These are phyloP conservation scores for Bugulina stolonifera DNA, from an alignment of 2,888 invertebrate genomes.

Conservation along the genomic window DNA sequence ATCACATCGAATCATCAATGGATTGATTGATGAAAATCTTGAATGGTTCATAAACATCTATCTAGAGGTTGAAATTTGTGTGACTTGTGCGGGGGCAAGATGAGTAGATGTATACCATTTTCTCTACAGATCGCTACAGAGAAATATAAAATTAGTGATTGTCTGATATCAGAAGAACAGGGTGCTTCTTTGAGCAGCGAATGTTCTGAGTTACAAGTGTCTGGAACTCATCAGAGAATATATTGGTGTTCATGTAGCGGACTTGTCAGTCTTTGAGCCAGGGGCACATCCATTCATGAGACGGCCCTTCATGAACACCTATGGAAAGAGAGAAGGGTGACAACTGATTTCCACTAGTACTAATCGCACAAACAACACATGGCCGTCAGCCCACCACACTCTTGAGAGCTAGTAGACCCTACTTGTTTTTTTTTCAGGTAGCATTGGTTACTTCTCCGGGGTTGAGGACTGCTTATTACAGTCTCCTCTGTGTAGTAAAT, in stretches of 20 bases:
- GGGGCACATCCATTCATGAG: neutral
- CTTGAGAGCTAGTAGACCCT: neutral
- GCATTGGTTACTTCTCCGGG: neutral
- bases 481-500: neutral
- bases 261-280: neutral
- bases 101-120: neutral
- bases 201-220: neutral
- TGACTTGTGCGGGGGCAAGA: neutral
- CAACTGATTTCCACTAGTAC: neutral
- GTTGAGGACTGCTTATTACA: neutral
- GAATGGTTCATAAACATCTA: neutral
- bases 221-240: neutral
- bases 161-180: neutral
- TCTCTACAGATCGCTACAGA: neutral
- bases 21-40: neutral
- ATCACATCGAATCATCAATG: neutral
- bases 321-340: neutral
- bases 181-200: neutral
- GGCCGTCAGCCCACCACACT: neutral
- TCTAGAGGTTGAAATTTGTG: neutral
- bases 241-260: neutral
- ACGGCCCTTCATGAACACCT: neutral
- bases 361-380: slow-evolving; percentile 1
- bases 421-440: neutral
- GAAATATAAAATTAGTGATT: neutral